Evolutionary conservation across 1,140 invertebrate species (phyloP), one percentile per base, ranked within the genome.

Genomic region (Ceratosolen fusciceps): DNA sequence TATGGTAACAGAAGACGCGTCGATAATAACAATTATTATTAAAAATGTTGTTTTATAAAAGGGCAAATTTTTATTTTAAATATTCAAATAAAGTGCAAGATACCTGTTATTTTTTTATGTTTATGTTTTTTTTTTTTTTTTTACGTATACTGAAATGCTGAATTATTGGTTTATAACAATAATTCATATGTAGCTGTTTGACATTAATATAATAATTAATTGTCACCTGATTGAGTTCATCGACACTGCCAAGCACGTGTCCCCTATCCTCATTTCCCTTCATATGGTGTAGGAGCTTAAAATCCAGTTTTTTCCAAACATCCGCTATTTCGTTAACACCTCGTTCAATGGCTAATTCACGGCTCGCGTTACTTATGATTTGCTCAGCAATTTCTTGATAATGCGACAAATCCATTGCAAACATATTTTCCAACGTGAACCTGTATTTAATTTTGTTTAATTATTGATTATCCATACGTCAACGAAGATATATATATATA

Each of bases 401-500:
- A 80, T 94, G 93, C 84, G 96, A 94, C 74, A 98, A 86, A 84
- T 98, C 94, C 96, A 98, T 97, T 1, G 93, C 92, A 89, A 98
- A 98, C 93, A 98, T 95, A 84, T 97, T 96, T 79, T 96, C 94
- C 74, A 98, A 89, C 0, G 96, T 98, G 84, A 98, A 98, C 75
- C 90, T 90, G 34, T 8, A 37, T 21, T 54, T 73, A 56, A 12
- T 39, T 56, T 58, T 70, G n/a, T 39, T 70, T 52, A n/a, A n/a
- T 52, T 52, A 16, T 39, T 47, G 1, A 21, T 7, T 47, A 24
- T 70, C 5, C 9, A 60, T 39, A 68, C 34, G 34, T 9, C 16
- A 2, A 68, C 39, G 21, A n/a, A n/a, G n/a, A n/a, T n/a, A n/a
- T n/a, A n/a, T n/a, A n/a, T n/a, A n/a, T n/a, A n/a, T n/a, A n/a